Evolutionary conservation across 2,888 invertebrate genomes (phyloP), one percentile per base, ranked within the genome.

Genomic region (Aricia artaxerxes): DNA sequence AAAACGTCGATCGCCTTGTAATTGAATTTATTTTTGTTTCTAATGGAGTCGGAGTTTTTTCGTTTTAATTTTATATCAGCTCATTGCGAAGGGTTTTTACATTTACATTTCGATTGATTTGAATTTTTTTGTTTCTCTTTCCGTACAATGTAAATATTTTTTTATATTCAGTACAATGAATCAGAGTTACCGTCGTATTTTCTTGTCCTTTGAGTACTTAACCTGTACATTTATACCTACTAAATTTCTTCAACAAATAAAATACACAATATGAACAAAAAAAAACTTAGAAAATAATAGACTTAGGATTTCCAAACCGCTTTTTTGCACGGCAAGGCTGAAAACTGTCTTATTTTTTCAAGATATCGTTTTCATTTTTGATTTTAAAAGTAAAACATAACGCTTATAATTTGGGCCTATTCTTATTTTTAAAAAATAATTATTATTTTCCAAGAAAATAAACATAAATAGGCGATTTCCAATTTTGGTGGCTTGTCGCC

Each of bases 11-110:
- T 94, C 91, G 93, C 88, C 91, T 91, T 93, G 94, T 94, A 94
- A 94, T 93, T 94, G 91, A 93, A 94, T 94, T 94, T 94, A 93
- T 94, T 94, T 94, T 94, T 94, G 93, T 94, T 94, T 94, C 94
- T 93, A 94, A 93, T 93, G 93, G 93, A 93, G 92, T 93, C 91
- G 87, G 89, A 89, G 86, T 88, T 89, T 89, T 87, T 90, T 91
- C 88, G 85, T 86, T 92, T 91, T 93, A 92, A 93, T 94, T 92
- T 90, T 88, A 86, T 88, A 89, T 91, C 87, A 90, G 91, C 90
- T 75, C 53, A 72, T 53, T 69, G 69, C 31, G 44, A 31, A n/a
- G 78, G 78, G 24, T 57, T 76, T 75, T 53, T 57, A 76, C 53
- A 35, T 75, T 76, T 76, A 76, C 35, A 76, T 57, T 76, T 76